phyloP scores from a whole-genome alignment of 1,140 invertebrate genomes.

The Apis mellifera region DNA sequence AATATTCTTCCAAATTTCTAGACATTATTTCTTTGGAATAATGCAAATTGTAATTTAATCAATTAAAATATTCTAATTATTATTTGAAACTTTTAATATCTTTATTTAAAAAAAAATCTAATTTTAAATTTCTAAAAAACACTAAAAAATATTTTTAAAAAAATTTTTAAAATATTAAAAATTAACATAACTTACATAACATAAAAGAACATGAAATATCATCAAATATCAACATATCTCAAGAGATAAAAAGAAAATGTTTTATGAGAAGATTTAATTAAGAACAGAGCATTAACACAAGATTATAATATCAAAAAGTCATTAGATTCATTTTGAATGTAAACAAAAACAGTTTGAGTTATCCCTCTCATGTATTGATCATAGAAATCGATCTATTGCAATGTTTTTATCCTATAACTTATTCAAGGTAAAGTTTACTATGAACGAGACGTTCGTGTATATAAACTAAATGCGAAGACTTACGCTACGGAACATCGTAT shows the following conservation, averaged over 20 bases:
- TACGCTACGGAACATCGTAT: not conserved
- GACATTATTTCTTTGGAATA: not conserved
- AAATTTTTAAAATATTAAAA: too few relatives aligned
- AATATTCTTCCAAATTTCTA: too few relatives aligned
- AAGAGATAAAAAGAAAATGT: not conserved
- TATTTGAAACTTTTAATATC: too few relatives aligned
- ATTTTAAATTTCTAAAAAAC: too few relatives aligned
- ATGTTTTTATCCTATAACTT: not conserved
- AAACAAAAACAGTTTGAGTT: not conserved
- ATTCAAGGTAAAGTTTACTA: constrained; percentile 21
- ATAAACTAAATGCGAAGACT: not conserved
- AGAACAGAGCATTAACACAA: not conserved
- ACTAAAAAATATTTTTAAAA: too few relatives aligned
- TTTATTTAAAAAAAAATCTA: too few relatives aligned
- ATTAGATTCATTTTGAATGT: not conserved
- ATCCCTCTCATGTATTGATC: not conserved
- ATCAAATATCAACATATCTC: too few relatives aligned
- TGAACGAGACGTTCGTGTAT: not conserved
- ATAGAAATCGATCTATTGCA: not conserved
- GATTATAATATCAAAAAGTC: not conserved
- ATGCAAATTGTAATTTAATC: too few relatives aligned
- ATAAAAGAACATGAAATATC: too few relatives aligned
- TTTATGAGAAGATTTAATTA: not conserved
- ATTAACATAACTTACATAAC: too few relatives aligned
- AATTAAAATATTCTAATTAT: too few relatives aligned